Evolutionary conservation across 2,888 invertebrate genomes (phyloP).

Genomic region (Pachycephus smyrnensis): DNA sequence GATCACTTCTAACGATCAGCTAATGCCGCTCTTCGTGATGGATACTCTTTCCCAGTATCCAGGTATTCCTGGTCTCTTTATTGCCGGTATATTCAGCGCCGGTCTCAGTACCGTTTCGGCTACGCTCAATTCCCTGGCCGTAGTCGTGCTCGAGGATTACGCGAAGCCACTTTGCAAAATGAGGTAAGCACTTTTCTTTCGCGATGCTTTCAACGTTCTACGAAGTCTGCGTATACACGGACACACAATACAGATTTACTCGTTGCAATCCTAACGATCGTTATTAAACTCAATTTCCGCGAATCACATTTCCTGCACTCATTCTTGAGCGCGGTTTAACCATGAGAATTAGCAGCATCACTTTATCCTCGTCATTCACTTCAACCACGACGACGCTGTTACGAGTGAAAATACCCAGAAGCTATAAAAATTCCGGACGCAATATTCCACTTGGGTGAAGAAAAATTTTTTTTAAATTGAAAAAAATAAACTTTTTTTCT

Average conservation of each 20-base stretch:
- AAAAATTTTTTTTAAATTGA: too few relatives aligned
- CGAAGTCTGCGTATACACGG: neutral
- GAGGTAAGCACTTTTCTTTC: slow-evolving; percentile 32
- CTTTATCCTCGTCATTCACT: neutral
- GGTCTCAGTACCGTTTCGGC: slow-evolving; percentile 93
- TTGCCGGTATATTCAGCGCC: slow-evolving; percentile 81
- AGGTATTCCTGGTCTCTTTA: slow-evolving; percentile 52
- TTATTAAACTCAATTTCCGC: neutral
- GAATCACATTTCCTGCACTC: neutral
- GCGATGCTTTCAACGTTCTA: neutral
- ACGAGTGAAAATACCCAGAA: neutral
- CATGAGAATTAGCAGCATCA: neutral
- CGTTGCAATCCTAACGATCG: neutral
- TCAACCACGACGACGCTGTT: neutral
- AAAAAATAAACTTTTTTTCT: too few relatives aligned
- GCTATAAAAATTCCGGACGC: too few relatives aligned
- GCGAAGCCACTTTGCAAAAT: slow-evolving; percentile 67
- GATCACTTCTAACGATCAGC: slow-evolving; percentile 78
- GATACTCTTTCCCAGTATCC: slow-evolving; percentile 73
- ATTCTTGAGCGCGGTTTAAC: neutral
- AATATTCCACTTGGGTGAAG: too few relatives aligned
- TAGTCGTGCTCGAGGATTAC: slow-evolving; percentile 90
- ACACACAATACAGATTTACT: neutral
- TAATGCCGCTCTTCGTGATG: slow-evolving; percentile 83
- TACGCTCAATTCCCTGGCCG: slow-evolving; percentile 89